Conservation (phyloP, 2,113 vertebrate species). For the Ornithorhynchus anatinus region DNA sequence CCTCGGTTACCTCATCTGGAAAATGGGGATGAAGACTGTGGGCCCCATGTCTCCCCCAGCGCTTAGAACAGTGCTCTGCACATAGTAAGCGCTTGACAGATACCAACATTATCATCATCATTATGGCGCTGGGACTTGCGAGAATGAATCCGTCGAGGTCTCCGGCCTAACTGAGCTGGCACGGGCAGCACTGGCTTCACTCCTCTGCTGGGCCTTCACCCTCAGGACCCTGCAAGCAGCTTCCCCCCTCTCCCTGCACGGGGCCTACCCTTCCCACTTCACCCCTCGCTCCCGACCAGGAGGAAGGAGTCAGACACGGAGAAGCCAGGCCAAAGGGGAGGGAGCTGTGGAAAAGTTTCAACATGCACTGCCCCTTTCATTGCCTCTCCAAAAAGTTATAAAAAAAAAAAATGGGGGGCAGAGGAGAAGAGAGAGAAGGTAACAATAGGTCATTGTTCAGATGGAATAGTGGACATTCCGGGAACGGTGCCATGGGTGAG, state of each 20-base stretch:
- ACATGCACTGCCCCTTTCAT: neutral
- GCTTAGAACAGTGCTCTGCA: too few species aligned
- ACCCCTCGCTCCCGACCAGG: too few species aligned
- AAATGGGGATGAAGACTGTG: too few species aligned
- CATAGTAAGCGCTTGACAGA: too few species aligned
- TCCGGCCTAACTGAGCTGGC: neutral
- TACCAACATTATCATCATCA: too few species aligned
- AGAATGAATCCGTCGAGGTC: too few species aligned
- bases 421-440: neutral
- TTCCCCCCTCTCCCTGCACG: too few species aligned
- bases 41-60: too few species aligned
- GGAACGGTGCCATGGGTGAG: neutral
- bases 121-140: too few species aligned
- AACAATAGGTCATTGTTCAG: constrained; percentile 8
- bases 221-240: neutral
- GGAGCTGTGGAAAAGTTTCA: neutral
- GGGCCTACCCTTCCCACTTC: too few species aligned
- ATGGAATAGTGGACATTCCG: neutral
- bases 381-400: constrained; percentile 12
- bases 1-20: too few species aligned
- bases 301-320: neutral
- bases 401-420: neutral
- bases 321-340: neutral
- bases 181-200: neutral
- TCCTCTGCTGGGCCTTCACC: neutral